Evolutionary conservation across 2,797 vertebrate species (phyloP).

Genomic region (Smutsia temminckii): DNA sequence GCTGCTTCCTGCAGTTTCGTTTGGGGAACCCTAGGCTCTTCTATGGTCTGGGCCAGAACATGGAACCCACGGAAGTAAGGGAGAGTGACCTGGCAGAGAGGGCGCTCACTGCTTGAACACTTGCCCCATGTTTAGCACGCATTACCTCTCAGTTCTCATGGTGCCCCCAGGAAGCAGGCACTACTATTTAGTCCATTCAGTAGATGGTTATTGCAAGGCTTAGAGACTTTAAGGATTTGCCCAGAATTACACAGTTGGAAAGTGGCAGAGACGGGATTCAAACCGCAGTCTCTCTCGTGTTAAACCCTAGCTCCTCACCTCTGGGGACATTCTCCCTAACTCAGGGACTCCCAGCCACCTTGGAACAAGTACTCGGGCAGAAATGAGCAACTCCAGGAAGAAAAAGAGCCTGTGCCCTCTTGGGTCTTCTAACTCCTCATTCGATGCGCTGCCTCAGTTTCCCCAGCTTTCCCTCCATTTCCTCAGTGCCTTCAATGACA

Average conservation of each 20-base stretch:
- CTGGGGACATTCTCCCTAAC: background rate
- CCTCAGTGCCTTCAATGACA: background rate
- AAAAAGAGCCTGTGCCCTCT: background rate
- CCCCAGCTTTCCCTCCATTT: background rate
- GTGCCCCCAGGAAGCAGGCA: background rate
- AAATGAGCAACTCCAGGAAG: background rate
- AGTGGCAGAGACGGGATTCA: background rate
- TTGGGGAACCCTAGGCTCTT: background rate
- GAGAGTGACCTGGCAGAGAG: background rate
- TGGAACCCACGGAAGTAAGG: background rate
- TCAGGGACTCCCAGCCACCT: background rate
- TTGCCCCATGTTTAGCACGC: background rate
- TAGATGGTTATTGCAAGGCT: background rate
- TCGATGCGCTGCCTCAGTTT: background rate
- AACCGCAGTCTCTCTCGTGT: accelerated
- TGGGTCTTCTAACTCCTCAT: background rate
- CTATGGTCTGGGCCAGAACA: background rate
- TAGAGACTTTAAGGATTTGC: background rate
- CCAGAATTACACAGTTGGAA: background rate
- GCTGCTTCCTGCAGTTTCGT: background rate
- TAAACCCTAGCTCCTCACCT: background rate
- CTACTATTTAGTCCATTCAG: background rate
- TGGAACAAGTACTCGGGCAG: background rate
- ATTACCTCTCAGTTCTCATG: background rate
- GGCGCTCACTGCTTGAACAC: accelerated